A percentile compares a stretch with the other conserved stretches of the same genome.
phyloP scores from a whole-genome alignment of 2,797 vertebrate species.

The Coranthus polyacanthus region DNA sequence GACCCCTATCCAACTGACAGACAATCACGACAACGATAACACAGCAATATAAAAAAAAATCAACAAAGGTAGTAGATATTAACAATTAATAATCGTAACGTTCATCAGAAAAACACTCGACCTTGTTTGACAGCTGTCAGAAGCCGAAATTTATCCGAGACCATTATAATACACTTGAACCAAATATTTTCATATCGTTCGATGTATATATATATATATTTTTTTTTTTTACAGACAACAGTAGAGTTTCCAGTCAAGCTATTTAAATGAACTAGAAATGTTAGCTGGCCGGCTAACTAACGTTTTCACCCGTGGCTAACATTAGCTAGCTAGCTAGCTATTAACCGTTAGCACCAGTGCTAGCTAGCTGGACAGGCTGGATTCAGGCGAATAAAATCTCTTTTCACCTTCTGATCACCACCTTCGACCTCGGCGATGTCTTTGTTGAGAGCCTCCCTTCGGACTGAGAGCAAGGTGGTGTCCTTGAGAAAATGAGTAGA shows the following conservation, averaged over 20 bases:
- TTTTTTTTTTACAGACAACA: not conserved
- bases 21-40: conserved; percentile 9
- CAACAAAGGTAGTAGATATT: not conserved
- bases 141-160: conserved; percentile 14
- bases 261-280: conserved; percentile 30
- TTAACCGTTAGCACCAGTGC: conserved; percentile 69
- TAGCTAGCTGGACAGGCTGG: conserved; percentile 70
- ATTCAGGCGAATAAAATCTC: conserved; percentile 44
- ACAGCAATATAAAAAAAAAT: not conserved
- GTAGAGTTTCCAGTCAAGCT: conserved; percentile 4
- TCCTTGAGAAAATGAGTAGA: conserved; percentile 67
- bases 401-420: conserved; percentile 85
- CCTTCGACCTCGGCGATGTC: conserved; percentile 82
- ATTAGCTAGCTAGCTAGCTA: conserved; percentile 70
- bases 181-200: not conserved
- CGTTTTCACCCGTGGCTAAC: conserved; percentile 67
- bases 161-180: not conserved
- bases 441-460: conserved; percentile 76
- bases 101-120: conserved; percentile 58
- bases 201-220: too few relatives aligned
- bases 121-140: conserved; percentile 85
- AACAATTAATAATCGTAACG: conserved; percentile 14
- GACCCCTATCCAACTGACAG: conserved; percentile 53
- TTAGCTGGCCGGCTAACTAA: conserved; percentile 61
- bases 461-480: conserved; percentile 65